A percentile compares a stretch with the other conserved stretches of the same genome.
Evolutionary conservation across 2,888 invertebrate species (phyloP).

Genomic region (Rhodophaea formosa): DNA sequence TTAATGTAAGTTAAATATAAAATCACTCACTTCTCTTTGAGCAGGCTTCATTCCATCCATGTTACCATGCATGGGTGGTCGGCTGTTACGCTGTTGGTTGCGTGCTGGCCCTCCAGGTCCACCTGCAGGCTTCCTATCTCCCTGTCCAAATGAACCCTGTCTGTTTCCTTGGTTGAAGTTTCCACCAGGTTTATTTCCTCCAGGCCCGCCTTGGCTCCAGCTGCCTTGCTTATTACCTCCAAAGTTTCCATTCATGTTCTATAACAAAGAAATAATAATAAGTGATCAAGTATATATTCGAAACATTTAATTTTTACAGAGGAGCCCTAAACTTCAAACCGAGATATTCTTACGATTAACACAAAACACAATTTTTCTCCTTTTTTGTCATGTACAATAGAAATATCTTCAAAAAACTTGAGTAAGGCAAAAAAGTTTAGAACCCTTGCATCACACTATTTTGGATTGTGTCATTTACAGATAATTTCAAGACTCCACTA

Average conservation of each 20-base stretch:
- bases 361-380: too few species aligned
- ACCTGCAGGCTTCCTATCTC: slow-evolving; percentile 29
- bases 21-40: slow-evolving; percentile 58
- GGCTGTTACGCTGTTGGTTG: slow-evolving; percentile 48
- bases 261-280: slow-evolving; percentile 24
- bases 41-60: slow-evolving; percentile 55
- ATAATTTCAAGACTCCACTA: too few species aligned
- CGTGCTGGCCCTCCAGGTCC: slow-evolving; percentile 41
- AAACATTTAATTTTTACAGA: too few species aligned
- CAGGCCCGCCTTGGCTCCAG: slow-evolving; percentile 49
- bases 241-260: slow-evolving; percentile 70
- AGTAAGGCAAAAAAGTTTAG: too few species aligned
- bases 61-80: slow-evolving; percentile 38
- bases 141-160: slow-evolving; percentile 32
- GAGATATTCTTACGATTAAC: too few species aligned
- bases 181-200: slow-evolving; percentile 25
- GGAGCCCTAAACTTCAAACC: too few species aligned
- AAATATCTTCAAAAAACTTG: too few species aligned
- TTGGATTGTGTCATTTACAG: too few species aligned
- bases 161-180: slow-evolving; percentile 40
- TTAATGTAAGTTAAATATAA: too few species aligned
- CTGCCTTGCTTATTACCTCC: slow-evolving; percentile 59
- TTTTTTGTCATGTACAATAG: too few species aligned
- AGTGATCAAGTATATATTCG: slow-evolving; percentile 13
- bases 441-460: too few species aligned